Percentiles rank a stretch among this genome's conserved stretches.
These are phyloP conservation scores for Phylloscopus collybita DNA, from an alignment of 2,797 vertebrate species.

Conservation along the genomic window DNA sequence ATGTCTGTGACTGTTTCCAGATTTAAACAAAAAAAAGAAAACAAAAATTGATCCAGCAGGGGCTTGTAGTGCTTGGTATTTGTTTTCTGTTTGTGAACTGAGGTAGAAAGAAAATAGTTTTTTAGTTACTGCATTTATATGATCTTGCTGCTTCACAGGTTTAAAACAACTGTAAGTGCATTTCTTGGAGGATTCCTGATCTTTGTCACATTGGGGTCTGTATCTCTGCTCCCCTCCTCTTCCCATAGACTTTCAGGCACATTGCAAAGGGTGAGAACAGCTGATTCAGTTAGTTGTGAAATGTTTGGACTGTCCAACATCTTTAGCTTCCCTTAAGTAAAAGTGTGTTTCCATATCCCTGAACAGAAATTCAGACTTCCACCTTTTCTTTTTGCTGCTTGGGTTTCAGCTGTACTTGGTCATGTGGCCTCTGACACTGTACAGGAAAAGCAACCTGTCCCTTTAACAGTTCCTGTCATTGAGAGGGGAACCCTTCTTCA, in stretches of 20 bases:
- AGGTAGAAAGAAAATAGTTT: neutral
- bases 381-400: neutral
- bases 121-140: neutral
- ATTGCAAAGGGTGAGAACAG: neutral
- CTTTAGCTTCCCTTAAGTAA: constrained; percentile 10
- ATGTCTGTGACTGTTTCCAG: neutral
- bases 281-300: neutral
- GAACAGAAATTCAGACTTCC: neutral
- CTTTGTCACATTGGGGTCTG: accelerated
- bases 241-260: neutral
- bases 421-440: neutral
- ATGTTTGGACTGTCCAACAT: neutral
- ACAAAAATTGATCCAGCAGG: neutral
- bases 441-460: neutral
- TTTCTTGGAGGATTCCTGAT: neutral
- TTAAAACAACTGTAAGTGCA: neutral
- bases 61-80: neutral
- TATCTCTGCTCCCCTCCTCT: neutral
- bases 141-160: neutral
- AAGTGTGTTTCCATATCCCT: neutral
- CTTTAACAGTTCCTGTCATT: neutral
- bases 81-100: neutral
- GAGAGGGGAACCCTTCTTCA: neutral
- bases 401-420: neutral
- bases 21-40: neutral